A percentile compares a stretch with the other conserved stretches of the same genome.
Evolutionary conservation across 2,797 vertebrate species (phyloP).

Genomic region (Fistularia commersonii): DNA sequence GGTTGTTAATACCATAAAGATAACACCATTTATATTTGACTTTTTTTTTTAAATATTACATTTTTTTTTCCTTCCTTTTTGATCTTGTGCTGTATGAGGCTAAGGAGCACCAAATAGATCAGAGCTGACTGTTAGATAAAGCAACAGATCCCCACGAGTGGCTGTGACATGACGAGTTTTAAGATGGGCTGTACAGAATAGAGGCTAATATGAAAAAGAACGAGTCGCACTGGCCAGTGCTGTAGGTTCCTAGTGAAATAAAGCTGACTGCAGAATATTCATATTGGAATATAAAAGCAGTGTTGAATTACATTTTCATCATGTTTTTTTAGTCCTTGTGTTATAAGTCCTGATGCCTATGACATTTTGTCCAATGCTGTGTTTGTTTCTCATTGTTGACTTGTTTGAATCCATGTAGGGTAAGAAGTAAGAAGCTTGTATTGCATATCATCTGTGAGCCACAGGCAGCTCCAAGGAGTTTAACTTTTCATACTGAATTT

Average conservation of each 20-base stretch:
- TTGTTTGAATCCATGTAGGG: constrained; percentile 29
- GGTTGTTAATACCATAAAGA: background rate
- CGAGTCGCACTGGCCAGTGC: constrained; percentile 18
- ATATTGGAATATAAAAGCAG: constrained; percentile 3
- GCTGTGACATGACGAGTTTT: constrained; percentile 20
- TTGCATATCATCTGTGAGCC: constrained; percentile 46
- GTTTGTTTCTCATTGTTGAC: constrained; percentile 45
- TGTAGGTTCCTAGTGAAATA: constrained; percentile 6
- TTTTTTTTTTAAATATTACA: constrained; percentile 7
- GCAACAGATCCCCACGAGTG: constrained; percentile 16
- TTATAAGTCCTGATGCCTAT: constrained; percentile 44
- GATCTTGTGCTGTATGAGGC: constrained; percentile 29
- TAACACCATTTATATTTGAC: background rate
- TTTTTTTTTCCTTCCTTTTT: constrained; percentile 12
- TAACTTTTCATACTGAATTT: constrained; percentile 52
- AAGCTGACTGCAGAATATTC: constrained; percentile 21
- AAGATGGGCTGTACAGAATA: constrained; percentile 31
- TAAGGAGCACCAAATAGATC: constrained; percentile 25
- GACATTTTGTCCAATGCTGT: constrained; percentile 50
- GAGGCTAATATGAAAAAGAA: constrained; percentile 17
- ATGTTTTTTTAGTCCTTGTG: constrained; percentile 51
- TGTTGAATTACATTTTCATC: constrained; percentile 16
- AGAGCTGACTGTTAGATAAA: constrained; percentile 15
- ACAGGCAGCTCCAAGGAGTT: constrained; percentile 55
- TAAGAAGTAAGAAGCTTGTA: constrained; percentile 28